Base-by-base conservation (phyloP, 2,113 vertebrate species). In the Uria aalge region DNA sequence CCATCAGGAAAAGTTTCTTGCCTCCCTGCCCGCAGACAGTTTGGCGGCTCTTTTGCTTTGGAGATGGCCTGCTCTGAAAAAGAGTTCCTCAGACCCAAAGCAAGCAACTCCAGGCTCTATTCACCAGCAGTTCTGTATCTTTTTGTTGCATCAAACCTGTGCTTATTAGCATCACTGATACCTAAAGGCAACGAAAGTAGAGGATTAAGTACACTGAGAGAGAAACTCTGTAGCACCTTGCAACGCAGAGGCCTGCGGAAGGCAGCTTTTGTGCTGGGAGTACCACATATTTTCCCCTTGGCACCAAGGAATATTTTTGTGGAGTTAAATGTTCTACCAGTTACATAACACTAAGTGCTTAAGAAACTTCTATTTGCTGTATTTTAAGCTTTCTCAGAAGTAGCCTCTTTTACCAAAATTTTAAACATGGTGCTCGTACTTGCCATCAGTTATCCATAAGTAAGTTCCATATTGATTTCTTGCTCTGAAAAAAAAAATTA, bases 71-170 rank as follows among this genome's bases (percentile, higher is more conserved):
- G 36, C 26, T 77, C 30, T 21, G 36, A 85, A 60, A 0, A 1
- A 32, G 21, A 78, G 30, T 59, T 71, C 59, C 47, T 63, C 16
- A 64, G 40, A 78, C 15, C 12, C 2, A 1, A 11, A 80, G 15
- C 20, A 79, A 73, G 29, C n/a, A 89, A 22, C 47, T 59, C 9
- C 74, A 63, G 15, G 20, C 21, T 67, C 45, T 30, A 9, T 15
- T 55, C 21, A 52, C 5, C 12, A 0, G 0, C n/a, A 76, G 43
- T 38, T 82, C 36, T 0, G 0, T 22, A 29, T 20, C 22, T 36
- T 20, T 73, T 57, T 53, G 30, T 15, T 79, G 57, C 12, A 63
- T 38, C 62, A 67, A 83, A 77, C 15, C 26, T 59, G n/a, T 66
- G 17, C 6, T 80, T 69, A 88, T 34, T 62, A 82, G 29, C 21